A percentile compares a stretch with the other conserved stretches of the same genome.
These are phyloP conservation scores for Epizoanthus ramosus DNA, from an alignment of 92 coral and sea anemone genomes.

Conservation along the genomic window DNA sequence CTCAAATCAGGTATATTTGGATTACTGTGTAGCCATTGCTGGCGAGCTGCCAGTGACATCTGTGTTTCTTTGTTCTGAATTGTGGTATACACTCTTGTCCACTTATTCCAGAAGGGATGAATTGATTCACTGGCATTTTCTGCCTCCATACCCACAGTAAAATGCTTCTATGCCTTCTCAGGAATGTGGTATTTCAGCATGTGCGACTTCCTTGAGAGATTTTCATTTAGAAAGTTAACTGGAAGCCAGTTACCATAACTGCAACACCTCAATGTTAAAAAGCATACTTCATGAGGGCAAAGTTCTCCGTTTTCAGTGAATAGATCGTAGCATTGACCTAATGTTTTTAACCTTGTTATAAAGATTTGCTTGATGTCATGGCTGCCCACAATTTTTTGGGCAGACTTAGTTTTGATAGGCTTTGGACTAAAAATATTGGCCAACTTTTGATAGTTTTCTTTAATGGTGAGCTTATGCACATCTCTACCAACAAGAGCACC, in stretches of 20 bases:
- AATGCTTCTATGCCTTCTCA: not conserved
- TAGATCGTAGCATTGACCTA: not conserved
- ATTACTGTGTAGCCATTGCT: conserved; percentile 14
- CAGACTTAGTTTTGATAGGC: not conserved
- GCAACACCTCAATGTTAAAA: not conserved
- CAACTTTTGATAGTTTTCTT: not conserved
- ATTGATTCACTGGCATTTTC: not conserved
- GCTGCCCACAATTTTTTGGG: not conserved
- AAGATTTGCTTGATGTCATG: not conserved
- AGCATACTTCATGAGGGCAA: conserved; percentile 12
- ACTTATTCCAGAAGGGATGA: conserved; percentile 13
- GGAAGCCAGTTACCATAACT: conserved; percentile 14
- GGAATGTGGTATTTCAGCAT: not conserved
- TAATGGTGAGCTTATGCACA: not conserved
- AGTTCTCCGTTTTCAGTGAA: conserved; percentile 15
- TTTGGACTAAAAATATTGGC: conserved; percentile 7
- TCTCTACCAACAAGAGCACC: no score
- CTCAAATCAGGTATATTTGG: not conserved
- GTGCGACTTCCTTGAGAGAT: not conserved
- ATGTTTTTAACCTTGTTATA: not conserved
- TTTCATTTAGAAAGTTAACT: conserved; percentile 9
- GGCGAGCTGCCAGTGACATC: conserved; percentile 11
- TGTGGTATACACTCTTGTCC: conserved; percentile 7
- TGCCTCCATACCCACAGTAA: conserved; percentile 2
- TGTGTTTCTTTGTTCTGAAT: not conserved